These are phyloP conservation scores for Scaptomyza flava DNA, from an alignment of 2,888 invertebrate genomes.

Conservation along the genomic window DNA sequence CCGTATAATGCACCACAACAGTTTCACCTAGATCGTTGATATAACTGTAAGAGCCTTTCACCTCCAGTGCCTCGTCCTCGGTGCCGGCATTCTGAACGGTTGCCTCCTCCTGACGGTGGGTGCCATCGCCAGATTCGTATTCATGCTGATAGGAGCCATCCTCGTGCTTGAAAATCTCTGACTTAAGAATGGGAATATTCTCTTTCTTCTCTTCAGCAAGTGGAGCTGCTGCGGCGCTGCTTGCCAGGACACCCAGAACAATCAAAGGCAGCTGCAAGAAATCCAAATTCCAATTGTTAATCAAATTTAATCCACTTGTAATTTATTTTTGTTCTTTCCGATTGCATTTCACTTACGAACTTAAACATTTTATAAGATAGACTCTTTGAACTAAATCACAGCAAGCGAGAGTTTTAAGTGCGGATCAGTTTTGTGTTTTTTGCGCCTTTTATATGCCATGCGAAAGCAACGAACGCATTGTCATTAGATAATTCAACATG, in stretches of 20 bases:
- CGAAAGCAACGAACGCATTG: slow-evolving; percentile 30
- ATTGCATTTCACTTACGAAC: slow-evolving; percentile 69
- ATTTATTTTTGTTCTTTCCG: neutral
- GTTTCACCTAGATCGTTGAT: slow-evolving; percentile 77
- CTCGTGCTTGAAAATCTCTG: slow-evolving; percentile 63
- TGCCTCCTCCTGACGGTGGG: slow-evolving; percentile 73
- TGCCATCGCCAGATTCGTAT: slow-evolving; percentile 78
- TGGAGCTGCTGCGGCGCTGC: slow-evolving; percentile 51
- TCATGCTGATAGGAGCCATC: slow-evolving; percentile 78
- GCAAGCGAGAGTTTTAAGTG: slow-evolving; percentile 65
- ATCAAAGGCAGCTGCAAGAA: slow-evolving; percentile 46
- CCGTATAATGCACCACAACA: slow-evolving; percentile 82
- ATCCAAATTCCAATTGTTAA: neutral
- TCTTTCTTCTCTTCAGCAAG: slow-evolving; percentile 42
- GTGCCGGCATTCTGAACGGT: slow-evolving; percentile 66
- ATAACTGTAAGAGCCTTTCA: slow-evolving; percentile 82
- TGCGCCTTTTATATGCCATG: slow-evolving; percentile 74
- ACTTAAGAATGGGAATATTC: slow-evolving; percentile 71
- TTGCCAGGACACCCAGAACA: slow-evolving; percentile 43
- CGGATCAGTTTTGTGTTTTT: slow-evolving; percentile 29
- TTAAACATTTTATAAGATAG: slow-evolving; percentile 68
- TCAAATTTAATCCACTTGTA: neutral
- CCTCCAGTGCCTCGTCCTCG: slow-evolving; percentile 71
- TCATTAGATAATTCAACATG: slow-evolving; percentile 62
- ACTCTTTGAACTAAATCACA: slow-evolving; percentile 19